These are phyloP conservation scores for Paratilapia polleni DNA, from an alignment of 2,113 vertebrate species.

Conservation along the genomic window DNA sequence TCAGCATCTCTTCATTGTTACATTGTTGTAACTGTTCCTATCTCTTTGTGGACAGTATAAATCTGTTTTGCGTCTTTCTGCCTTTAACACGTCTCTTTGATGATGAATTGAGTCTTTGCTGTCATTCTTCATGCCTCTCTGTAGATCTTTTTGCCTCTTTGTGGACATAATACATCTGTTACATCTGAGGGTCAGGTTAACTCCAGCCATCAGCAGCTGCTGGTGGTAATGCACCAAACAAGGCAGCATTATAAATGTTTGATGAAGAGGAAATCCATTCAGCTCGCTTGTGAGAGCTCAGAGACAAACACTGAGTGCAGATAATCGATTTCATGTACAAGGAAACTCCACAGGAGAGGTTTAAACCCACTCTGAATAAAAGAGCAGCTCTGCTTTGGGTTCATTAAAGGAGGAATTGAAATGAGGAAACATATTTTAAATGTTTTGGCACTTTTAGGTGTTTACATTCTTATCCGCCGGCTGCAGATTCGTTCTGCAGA, in stretches of 20 bases:
- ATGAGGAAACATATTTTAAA: not conserved
- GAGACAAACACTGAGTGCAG: not conserved
- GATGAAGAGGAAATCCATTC: conserved; percentile 4
- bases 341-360: not conserved
- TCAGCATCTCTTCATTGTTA: too few species aligned
- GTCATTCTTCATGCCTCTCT: too few species aligned
- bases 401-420: not conserved
- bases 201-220: not conserved
- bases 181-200: not conserved
- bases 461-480: not conserved
- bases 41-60: too few species aligned
- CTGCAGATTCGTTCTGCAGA: too few species aligned
- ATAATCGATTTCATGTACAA: not conserved
- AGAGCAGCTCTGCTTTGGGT: not conserved
- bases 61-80: too few species aligned
- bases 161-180: not conserved
- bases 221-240: not conserved
- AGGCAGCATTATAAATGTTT: conserved; percentile 9
- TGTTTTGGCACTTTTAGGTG: not conserved
- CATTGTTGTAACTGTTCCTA: too few species aligned
- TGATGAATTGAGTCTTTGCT: too few species aligned
- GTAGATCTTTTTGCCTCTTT: too few species aligned
- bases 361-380: not conserved
- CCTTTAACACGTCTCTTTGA: too few species aligned
- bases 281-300: not conserved